Base-by-base conservation (phyloP, 1,140 invertebrate species). In the Drosophila nasuta region DNA sequence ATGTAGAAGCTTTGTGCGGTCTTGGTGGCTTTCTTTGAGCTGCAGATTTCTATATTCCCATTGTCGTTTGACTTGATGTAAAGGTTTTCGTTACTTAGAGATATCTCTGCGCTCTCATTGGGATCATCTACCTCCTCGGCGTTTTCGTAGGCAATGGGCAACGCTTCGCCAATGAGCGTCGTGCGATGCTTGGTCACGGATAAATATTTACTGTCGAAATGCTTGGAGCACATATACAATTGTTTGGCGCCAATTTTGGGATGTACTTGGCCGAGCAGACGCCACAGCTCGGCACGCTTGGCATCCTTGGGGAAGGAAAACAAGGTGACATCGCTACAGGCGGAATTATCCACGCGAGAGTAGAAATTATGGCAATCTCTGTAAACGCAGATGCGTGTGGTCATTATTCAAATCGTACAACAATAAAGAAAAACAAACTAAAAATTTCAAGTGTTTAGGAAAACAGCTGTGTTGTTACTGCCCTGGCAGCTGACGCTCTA, bases 251-350 rank as follows among this genome's bases (percentile, higher is more conserved):
- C 54, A 15, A 85, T 77, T 59, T 90, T 82, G 0, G 73, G 59
- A 17, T 76, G 69, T 4, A 86, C 86, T 30, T 74, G 43, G 1
- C 82, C 88, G 5, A 82, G 54, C 5, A 67, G 5, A 13, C 67
- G 75, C 91, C 91, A 92, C 17, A 74, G 38, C 17, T 75, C 41
- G 1, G 72, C 75, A 3, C 91, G 68, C 3, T 73, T 49, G 0
- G 62, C 43, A 25, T 92, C 67, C 35, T 88, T 92, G 1, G 91
- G 88, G 52, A 91, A 92, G 8, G 62, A 11, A 15, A 92, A 92
- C 2, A 92, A 11, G 5, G 82, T 82, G 28, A 75, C 57, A 1
- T 71, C 59, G 0, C 58, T 60, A 7, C 45, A 45, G 1, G 46
- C 43, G 11, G 41, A 13, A 3, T 35, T 62, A n/a, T 72, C 68